These are phyloP conservation scores for Nothoprocta perdicaria DNA, from an alignment of 2,113 vertebrate species.

Conservation along the genomic window DNA sequence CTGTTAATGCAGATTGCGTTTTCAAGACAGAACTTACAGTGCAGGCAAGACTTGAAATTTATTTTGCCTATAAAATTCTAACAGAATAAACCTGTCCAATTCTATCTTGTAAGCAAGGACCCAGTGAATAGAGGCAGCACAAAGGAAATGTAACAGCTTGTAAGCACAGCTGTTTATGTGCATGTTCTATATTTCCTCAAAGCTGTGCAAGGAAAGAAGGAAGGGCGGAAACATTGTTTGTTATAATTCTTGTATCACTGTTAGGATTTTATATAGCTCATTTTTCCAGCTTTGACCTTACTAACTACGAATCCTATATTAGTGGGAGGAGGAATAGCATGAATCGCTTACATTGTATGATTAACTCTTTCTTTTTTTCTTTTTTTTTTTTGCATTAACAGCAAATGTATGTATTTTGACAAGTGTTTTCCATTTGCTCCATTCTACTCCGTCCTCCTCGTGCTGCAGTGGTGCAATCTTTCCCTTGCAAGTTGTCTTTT, in stretches of 20 bases:
- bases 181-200: background rate
- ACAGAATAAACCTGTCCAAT: background rate
- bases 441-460: background rate
- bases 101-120: background rate
- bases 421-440: background rate
- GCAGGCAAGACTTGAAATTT: conserved; percentile 30
- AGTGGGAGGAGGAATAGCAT: background rate
- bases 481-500: background rate
- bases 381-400: background rate
- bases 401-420: background rate
- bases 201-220: background rate
- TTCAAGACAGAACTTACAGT: conserved; percentile 19
- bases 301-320: background rate
- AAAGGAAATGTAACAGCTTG: conserved; percentile 14
- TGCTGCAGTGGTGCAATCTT: background rate
- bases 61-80: conserved; percentile 42
- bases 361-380: background rate
- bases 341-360: background rate
- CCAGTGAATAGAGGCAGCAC: background rate
- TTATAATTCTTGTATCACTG: background rate
- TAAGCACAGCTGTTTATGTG: background rate
- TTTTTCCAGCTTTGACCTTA: background rate
- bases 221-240: background rate
- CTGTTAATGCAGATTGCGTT: conserved; percentile 37
- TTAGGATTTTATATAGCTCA: background rate